phyloP scores from a whole-genome alignment of 1,140 invertebrate genomes.

The Cydia fagiglandana region DNA sequence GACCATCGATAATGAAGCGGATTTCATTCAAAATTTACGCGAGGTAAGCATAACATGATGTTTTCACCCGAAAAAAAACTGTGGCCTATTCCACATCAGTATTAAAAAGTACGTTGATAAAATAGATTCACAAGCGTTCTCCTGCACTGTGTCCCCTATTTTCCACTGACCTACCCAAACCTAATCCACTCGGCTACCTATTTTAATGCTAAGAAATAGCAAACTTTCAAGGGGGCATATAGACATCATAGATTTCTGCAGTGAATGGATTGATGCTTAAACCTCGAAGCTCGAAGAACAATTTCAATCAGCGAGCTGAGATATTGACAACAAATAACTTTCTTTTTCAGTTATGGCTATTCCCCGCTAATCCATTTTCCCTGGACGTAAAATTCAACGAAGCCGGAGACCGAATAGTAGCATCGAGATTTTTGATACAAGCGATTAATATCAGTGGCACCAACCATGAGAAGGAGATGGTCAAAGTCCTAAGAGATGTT shows the following conservation, averaged over 20 bases:
- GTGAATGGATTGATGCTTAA: no score
- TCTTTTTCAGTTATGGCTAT: conserved; percentile 84
- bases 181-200: no score
- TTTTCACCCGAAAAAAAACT: background rate
- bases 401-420: conserved; percentile 86
- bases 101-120: background rate
- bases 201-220: no score
- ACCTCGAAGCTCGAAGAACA: conserved; percentile 1
- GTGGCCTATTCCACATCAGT: no score
- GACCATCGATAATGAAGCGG: conserved; percentile 85
- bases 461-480: conserved; percentile 95
- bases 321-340: conserved; percentile 3
- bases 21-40: conserved; percentile 88
- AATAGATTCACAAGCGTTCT: background rate
- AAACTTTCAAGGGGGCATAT: no score
- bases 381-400: conserved; percentile 93
- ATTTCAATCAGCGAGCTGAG: conserved; percentile 18
- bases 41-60: conserved; percentile 80
- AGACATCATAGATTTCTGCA: no score
- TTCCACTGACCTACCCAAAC: background rate
- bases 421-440: conserved; percentile 93
- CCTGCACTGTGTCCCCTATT: background rate
- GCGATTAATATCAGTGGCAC: conserved; percentile 93
- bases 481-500: conserved; percentile 87
- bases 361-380: conserved; percentile 85